Conservation (phyloP, 2,797 vertebrate genomes). For the Cuculus canorus region DNA sequence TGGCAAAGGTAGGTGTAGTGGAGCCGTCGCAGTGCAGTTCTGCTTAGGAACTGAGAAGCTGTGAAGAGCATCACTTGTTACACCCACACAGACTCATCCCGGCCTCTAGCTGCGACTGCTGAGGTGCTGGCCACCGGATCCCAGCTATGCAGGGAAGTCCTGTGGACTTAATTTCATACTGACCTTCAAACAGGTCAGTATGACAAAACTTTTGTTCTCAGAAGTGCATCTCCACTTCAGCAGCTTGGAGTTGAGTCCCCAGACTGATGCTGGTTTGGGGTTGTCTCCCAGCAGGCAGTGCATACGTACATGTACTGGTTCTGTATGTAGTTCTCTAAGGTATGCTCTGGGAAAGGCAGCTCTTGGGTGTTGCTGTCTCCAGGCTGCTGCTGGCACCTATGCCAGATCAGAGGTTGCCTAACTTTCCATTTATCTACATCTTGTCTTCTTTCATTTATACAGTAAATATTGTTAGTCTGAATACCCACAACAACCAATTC, state of each 20-base stretch:
- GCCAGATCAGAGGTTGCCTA: background rate
- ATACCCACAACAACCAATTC: background rate
- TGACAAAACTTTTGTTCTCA: background rate
- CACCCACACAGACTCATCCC: background rate
- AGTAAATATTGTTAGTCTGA: background rate
- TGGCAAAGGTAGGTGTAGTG: background rate
- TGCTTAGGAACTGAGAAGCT: background rate
- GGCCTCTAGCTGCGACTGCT: background rate
- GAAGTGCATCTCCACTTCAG: background rate
- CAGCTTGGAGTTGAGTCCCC: background rate
- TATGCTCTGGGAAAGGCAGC: background rate
- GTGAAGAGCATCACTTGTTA: background rate
- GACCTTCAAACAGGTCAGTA: background rate
- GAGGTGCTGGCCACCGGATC: background rate
- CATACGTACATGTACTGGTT: background rate
- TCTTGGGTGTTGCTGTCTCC: background rate
- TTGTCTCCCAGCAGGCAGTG: background rate
- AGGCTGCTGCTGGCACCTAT: background rate
- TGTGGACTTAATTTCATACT: background rate
- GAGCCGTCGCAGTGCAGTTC: background rate
- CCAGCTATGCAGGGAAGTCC: background rate
- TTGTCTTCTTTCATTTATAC: background rate
- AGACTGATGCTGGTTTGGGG: too few relatives aligned
- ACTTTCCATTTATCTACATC: slow-evolving; percentile 16
- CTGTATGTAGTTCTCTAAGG: background rate